Evolutionary conservation across 1,140 invertebrate genomes (phyloP).

Genomic region (Scylla paramamosain): DNA sequence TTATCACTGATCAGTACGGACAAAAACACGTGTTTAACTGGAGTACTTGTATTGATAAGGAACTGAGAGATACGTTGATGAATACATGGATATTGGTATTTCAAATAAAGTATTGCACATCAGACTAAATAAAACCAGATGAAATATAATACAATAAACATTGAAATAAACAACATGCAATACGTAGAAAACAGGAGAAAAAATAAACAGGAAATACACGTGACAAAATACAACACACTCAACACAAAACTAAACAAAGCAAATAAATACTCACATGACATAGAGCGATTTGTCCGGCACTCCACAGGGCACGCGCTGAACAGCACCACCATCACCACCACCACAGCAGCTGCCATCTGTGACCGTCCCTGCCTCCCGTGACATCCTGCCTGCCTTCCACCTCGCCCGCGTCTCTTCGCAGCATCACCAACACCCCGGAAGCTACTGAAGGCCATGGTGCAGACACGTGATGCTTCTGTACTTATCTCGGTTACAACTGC

Average conservation of each 20-base stretch:
- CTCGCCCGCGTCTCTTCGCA: neutral
- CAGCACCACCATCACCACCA: neutral
- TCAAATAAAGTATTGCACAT: neutral
- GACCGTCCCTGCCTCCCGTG: neutral
- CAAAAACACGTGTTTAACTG: too few relatives aligned
- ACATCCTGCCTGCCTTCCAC: neutral
- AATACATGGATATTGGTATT: too few relatives aligned
- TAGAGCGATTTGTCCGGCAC: neutral
- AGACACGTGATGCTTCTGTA: too few relatives aligned
- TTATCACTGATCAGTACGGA: too few relatives aligned
- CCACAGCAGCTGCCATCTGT: neutral
- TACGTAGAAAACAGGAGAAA: neutral
- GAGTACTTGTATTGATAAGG: too few relatives aligned
- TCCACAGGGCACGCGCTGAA: neutral
- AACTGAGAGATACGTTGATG: too few relatives aligned
- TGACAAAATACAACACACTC: neutral
- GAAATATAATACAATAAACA: neutral
- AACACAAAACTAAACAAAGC: neutral
- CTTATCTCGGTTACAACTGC: too few relatives aligned
- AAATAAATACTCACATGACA: neutral
- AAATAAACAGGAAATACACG: neutral
- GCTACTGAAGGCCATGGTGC: neutral
- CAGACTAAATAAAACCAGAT: neutral
- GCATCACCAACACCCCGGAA: neutral
- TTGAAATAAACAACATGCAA: neutral